Evolutionary conservation across 1,140 invertebrate species (phyloP).

Genomic region (fruit fly (Drosophila melanogaster)): DNA sequence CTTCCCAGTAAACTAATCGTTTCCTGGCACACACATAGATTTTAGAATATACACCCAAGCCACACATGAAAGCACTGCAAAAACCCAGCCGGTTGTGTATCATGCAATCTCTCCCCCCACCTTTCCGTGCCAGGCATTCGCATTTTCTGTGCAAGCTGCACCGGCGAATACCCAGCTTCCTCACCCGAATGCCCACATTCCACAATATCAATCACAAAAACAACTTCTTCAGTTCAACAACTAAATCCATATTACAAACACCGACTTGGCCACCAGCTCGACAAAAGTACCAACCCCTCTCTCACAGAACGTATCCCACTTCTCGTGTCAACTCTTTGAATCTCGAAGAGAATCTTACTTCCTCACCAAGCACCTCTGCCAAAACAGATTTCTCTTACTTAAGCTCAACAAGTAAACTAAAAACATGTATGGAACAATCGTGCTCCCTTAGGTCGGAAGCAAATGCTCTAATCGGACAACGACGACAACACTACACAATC

Average conservation of each 20-base stretch:
- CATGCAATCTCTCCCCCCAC: too few species aligned
- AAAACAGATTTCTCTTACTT: not conserved
- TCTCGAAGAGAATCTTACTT: too few species aligned
- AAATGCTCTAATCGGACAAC: not conserved
- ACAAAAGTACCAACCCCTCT: constrained; percentile 7
- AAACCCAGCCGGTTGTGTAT: not conserved
- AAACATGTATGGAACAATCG: not conserved
- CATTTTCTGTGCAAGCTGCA: too few species aligned
- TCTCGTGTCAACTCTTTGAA: not conserved
- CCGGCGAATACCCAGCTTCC: not conserved
- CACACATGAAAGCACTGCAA: not conserved
- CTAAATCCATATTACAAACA: not conserved
- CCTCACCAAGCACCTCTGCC: not conserved
- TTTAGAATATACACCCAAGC: too few species aligned
- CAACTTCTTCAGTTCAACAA: too few species aligned
- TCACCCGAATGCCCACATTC: too few species aligned
- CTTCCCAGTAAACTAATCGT: too few species aligned
- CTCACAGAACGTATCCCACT: not conserved
- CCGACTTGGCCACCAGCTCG: not conserved
- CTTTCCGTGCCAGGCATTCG: not conserved
- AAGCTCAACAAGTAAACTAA: not conserved
- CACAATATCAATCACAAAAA: too few species aligned
- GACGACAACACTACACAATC: constrained; percentile 5
- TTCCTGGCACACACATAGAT: too few species aligned
- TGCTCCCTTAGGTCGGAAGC: not conserved